Conservation (phyloP, 2,113 vertebrate species). For the Dromas ardeola region DNA sequence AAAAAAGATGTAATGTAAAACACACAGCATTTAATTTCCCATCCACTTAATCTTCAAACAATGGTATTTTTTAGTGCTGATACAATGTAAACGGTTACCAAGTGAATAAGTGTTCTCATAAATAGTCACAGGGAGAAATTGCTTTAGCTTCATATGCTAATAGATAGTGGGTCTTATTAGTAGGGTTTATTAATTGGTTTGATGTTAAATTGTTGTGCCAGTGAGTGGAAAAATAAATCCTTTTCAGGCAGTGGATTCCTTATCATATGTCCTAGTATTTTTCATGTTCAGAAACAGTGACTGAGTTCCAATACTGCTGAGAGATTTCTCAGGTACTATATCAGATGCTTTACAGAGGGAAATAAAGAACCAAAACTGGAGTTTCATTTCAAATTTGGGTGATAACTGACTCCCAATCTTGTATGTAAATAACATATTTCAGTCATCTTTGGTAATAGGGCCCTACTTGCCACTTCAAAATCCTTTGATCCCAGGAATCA, state of each 20-base stretch:
- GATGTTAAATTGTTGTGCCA: constrained; percentile 21
- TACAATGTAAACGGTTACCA: constrained; percentile 15
- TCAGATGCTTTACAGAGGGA: neutral
- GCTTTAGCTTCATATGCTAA: constrained; percentile 33
- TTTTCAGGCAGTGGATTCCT: neutral
- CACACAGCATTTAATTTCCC: neutral
- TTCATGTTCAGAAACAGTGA: neutral
- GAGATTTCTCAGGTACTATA: neutral
- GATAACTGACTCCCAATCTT: neutral
- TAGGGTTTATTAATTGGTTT: constrained; percentile 50
- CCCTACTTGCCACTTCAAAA: neutral
- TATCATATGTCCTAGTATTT: neutral
- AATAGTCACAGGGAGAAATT: constrained; percentile 37
- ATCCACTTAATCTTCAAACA: neutral
- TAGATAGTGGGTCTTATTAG: constrained; percentile 30
- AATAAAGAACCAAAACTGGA: neutral
- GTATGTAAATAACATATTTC: neutral
- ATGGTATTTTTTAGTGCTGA: neutral
- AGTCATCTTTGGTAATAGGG: neutral
- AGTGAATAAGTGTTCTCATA: constrained; percentile 21
- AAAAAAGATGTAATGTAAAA: neutral
- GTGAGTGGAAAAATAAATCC: constrained; percentile 25
- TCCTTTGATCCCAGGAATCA: too few species aligned
- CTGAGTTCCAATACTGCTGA: neutral
- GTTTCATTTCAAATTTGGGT: neutral